Evolutionary conservation across 2,113 vertebrate genomes (phyloP).

Genomic region (Octodon degus): DNA sequence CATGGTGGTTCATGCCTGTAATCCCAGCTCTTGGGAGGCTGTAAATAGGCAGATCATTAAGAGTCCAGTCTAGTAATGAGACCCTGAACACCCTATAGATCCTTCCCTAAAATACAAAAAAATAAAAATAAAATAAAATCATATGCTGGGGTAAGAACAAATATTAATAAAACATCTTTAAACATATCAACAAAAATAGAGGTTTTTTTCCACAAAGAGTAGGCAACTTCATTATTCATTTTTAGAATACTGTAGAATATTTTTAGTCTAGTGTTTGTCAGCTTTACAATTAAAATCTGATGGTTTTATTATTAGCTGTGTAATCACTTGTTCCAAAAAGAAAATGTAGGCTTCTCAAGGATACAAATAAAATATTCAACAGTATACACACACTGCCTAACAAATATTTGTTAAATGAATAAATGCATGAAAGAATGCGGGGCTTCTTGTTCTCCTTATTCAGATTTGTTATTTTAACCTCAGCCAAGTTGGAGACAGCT

Average conservation of each 20-base stretch:
- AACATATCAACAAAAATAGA: neutral
- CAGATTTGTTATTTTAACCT: neutral
- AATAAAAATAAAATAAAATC: neutral
- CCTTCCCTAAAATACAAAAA: no score
- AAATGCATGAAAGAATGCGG: neutral
- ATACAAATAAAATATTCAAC: constrained; percentile 57
- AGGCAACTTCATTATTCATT: neutral
- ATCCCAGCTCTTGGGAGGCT: no score
- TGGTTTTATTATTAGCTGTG: neutral
- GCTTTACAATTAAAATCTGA: constrained; percentile 38
- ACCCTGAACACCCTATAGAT: no score
- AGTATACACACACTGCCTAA: neutral
- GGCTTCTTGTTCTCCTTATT: neutral
- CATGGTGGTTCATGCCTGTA: no score
- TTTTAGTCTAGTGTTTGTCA: neutral
- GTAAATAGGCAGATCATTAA: no score
- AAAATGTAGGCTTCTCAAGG: constrained; percentile 14
- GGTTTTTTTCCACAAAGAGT: neutral
- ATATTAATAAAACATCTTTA: neutral
- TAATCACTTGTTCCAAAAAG: constrained; percentile 38
- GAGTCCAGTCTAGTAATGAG: no score
- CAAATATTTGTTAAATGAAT: constrained; percentile 35
- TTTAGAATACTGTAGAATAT: constrained; percentile 37
- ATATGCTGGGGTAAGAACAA: neutral
- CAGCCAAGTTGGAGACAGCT: neutral